A percentile compares a stretch with the other conserved stretches of the same genome.
These are phyloP conservation scores for Marmota monax DNA, from an alignment of 2,113 vertebrate species.

Conservation along the genomic window DNA sequence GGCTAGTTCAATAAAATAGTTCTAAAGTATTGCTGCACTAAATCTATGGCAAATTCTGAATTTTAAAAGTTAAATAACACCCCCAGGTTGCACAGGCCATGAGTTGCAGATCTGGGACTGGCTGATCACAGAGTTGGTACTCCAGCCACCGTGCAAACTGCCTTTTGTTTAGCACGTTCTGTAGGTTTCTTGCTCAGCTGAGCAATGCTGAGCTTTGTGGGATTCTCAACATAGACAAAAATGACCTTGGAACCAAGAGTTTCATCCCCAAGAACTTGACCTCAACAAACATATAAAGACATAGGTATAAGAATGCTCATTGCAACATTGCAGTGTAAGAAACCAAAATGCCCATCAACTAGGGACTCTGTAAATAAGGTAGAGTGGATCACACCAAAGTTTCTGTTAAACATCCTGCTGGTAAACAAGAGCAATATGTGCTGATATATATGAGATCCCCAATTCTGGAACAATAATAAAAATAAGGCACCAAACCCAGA, in stretches of 20 bases:
- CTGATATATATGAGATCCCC: not conserved
- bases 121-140: not conserved
- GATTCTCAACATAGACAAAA: not conserved
- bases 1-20: not conserved
- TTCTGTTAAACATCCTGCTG: not conserved
- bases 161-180: not conserved
- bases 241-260: not conserved
- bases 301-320: not conserved
- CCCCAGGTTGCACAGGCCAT: not conserved
- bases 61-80: constrained; percentile 1
- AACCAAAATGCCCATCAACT: not conserved
- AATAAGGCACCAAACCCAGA: not conserved
- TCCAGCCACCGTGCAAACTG: not conserved
- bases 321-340: not conserved
- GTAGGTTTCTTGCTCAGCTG: not conserved
- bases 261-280: constrained; percentile 37
- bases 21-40: not conserved
- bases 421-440: not conserved
- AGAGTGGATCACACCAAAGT: no score
- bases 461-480: not conserved
- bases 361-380: not conserved
- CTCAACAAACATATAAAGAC: not conserved
- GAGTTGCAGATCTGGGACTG: not conserved
- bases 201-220: not conserved
- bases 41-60: not conserved